Evolutionary conservation across 2,797 vertebrate genomes (phyloP).

Genomic region (Pelodytes ibericus): DNA sequence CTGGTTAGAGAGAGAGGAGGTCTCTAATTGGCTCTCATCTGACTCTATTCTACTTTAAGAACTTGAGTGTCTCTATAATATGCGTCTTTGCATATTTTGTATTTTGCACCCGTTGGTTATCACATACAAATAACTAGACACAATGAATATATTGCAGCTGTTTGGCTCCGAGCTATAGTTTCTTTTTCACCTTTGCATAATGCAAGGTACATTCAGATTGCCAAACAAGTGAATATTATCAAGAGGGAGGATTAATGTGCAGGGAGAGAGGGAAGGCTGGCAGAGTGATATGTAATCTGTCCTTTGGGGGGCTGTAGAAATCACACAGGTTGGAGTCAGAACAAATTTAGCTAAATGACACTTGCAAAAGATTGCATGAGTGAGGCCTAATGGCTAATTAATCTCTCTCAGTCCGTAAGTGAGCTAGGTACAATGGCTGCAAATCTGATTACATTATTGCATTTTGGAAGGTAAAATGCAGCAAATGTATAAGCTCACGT

Average conservation of each 20-base stretch:
- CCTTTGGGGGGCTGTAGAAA: slow-evolving; percentile 70
- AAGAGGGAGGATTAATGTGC: slow-evolving; percentile 60
- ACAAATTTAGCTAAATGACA: slow-evolving; percentile 79
- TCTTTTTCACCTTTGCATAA: too few relatives aligned
- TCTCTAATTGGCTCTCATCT: too few relatives aligned
- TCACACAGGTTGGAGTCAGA: slow-evolving; percentile 78
- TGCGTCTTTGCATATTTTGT: too few relatives aligned
- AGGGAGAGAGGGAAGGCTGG: slow-evolving; percentile 74
- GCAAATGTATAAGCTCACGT: slow-evolving; percentile 89
- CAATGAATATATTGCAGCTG: too few relatives aligned
- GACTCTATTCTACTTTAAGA: too few relatives aligned
- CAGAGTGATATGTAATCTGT: slow-evolving; percentile 76
- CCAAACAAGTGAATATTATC: too few relatives aligned
- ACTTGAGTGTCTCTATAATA: too few relatives aligned
- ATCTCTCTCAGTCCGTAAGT: slow-evolving; percentile 94
- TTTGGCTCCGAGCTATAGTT: too few relatives aligned
- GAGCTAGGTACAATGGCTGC: slow-evolving; percentile 90
- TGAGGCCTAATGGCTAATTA: slow-evolving; percentile 90
- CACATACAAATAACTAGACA: too few relatives aligned
- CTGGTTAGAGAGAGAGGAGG: too few relatives aligned
- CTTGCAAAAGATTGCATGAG: slow-evolving; percentile 78
- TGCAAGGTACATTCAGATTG: too few relatives aligned
- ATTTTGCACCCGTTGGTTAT: too few relatives aligned
- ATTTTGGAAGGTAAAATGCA: slow-evolving; percentile 80
- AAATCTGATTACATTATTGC: slow-evolving; percentile 93